A percentile compares a stretch with the other conserved stretches of the same genome.
These are phyloP conservation scores for Zygaena filipendulae DNA, from an alignment of 2,888 invertebrate species.

Conservation along the genomic window DNA sequence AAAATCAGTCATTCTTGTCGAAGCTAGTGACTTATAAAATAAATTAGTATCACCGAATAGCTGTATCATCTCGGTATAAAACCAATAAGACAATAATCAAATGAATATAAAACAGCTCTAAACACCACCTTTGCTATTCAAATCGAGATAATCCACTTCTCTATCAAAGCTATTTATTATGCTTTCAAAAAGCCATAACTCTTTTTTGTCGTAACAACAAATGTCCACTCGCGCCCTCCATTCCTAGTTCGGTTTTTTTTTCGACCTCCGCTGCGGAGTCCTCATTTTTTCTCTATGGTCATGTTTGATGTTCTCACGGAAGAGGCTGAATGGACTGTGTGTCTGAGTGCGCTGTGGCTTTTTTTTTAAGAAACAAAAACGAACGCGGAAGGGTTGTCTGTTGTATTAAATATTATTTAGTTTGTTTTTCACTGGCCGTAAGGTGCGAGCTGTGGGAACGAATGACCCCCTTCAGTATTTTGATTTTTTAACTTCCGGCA, in stretches of 20 bases:
- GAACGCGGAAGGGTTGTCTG: slow-evolving; percentile 63
- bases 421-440: slow-evolving; percentile 49
- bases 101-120: no score
- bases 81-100: no score
- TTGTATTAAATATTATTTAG: slow-evolving; percentile 57
- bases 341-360: no score
- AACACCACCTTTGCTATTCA: slow-evolving; percentile 31
- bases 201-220: no score
- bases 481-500: slow-evolving; percentile 57
- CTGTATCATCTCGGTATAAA: no score
- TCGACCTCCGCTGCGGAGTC: slow-evolving; percentile 30
- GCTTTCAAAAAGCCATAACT: slow-evolving; percentile 39
- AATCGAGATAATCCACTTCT: slow-evolving; percentile 38
- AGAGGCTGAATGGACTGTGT: slow-evolving; percentile 52
- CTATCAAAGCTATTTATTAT: slow-evolving; percentile 38
- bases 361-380: slow-evolving; percentile 43
- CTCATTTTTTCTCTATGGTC: slow-evolving; percentile 44
- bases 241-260: slow-evolving; percentile 47
- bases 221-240: slow-evolving; percentile 57
- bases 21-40: no score
- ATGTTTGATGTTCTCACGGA: slow-evolving; percentile 64
- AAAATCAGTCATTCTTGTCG: no score
- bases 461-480: slow-evolving; percentile 46
- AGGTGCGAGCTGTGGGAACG: slow-evolving; percentile 59
- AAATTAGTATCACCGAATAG: no score